phyloP scores from a whole-genome alignment of 1,140 invertebrate species.

The Prorops nasuta region DNA sequence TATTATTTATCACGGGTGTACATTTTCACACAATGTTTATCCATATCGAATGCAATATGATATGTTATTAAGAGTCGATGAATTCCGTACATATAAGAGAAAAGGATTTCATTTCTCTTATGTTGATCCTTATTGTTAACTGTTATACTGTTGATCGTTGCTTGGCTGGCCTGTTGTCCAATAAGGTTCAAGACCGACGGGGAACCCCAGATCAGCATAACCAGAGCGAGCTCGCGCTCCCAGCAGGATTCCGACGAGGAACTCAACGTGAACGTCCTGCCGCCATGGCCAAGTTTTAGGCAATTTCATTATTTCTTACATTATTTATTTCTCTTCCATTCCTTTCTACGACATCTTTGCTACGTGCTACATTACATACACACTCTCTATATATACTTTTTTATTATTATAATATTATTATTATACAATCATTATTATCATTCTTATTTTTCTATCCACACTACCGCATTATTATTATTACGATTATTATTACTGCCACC shows the following conservation, averaged over 20 bases:
- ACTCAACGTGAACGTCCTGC: constrained; percentile 56
- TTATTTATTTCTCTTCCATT: constrained; percentile 56
- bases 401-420: constrained; percentile 25
- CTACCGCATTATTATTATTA: constrained; percentile 28
- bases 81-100: too few species aligned
- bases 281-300: constrained; percentile 58
- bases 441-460: constrained; percentile 15
- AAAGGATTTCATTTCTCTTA: neutral
- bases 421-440: constrained; percentile 8
- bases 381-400: constrained; percentile 19
- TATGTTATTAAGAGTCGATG: neutral
- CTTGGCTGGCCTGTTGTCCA: constrained; percentile 51
- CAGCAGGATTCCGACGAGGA: constrained; percentile 55
- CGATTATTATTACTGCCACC: constrained; percentile 21
- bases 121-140: constrained; percentile 25
- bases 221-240: constrained; percentile 42
- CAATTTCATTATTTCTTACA: constrained; percentile 59
- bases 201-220: constrained; percentile 48
- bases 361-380: constrained; percentile 37
- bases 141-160: constrained; percentile 52
- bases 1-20: too few species aligned
- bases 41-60: neutral
- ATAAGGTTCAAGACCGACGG: constrained; percentile 57
- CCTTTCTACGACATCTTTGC: constrained; percentile 47
- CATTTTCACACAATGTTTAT: too few species aligned